Conservation (phyloP, 2,888 invertebrate species). For the Acanthosepion lycidas region DNA sequence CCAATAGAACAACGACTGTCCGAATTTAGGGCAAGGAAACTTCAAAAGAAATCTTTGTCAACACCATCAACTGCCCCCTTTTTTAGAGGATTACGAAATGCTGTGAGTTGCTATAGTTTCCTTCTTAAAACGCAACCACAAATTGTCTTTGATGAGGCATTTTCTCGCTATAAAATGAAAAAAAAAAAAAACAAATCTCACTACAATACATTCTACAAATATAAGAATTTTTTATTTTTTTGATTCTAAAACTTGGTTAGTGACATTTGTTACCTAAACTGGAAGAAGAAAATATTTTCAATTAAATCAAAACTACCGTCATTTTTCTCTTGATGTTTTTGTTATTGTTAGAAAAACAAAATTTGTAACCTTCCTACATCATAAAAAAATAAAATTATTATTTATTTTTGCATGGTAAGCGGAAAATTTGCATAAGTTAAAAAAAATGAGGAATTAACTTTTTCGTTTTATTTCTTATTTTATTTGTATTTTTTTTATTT, state of each 20-base stretch:
- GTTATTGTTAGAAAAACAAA: not conserved
- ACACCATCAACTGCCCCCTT: not conserved
- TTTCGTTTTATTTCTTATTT: no score
- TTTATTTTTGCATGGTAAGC: not conserved
- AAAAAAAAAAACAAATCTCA: not conserved
- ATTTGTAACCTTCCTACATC: not conserved
- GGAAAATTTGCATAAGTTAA: not conserved
- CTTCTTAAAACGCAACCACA: not conserved
- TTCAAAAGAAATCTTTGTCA: conserved; percentile 11
- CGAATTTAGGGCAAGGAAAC: conserved; percentile 1
- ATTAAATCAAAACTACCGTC: not conserved
- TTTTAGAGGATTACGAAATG: not conserved
- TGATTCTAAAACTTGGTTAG: not conserved
- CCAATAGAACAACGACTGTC: conserved; percentile 25
- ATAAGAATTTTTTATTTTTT: not conserved
- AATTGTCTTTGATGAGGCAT: not conserved
- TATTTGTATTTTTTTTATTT: no score
- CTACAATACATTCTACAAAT: no score
- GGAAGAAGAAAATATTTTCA: not conserved
- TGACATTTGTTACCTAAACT: not conserved
- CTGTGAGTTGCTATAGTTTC: not conserved
- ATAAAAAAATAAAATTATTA: no score
- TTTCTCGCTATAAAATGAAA: not conserved
- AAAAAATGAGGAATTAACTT: no score
- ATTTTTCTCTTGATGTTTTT: not conserved